Conservation (phyloP, 2,797 vertebrate species). For the Pseudochaenichthys georgianus region DNA sequence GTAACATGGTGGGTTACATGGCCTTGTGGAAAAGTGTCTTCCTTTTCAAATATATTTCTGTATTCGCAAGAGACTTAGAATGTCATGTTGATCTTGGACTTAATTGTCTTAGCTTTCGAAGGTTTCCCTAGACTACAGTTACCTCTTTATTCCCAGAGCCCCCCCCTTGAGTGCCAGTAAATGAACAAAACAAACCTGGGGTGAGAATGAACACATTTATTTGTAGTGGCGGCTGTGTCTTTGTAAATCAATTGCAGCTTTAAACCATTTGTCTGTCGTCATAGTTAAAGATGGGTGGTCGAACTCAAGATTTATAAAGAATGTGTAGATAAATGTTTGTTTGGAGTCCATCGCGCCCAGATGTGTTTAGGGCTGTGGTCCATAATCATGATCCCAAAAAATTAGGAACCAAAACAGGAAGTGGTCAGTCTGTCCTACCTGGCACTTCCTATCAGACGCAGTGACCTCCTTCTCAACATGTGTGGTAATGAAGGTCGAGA, state of each 20-base stretch:
- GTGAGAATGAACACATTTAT: conserved; percentile 32
- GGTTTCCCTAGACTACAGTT: conserved; percentile 18
- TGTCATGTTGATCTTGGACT: conserved; percentile 26
- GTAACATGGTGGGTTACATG: conserved; percentile 19
- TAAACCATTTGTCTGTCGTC: conserved; percentile 12
- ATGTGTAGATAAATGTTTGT: conserved; percentile 11
- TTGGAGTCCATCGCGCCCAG: conserved; percentile 1
- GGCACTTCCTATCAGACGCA: conserved; percentile 56
- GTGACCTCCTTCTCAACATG: conserved; percentile 60
- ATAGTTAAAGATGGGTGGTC: conserved; percentile 7
- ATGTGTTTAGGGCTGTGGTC: neutral
- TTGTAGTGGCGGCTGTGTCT: conserved; percentile 1
- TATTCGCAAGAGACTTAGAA: conserved; percentile 13
- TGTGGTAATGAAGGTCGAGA: conserved; percentile 47
- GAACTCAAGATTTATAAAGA: neutral
- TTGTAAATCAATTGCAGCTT: conserved; percentile 18
- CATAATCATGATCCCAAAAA: neutral
- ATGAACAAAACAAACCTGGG: conserved; percentile 40
- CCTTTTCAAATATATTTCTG: conserved; percentile 32
- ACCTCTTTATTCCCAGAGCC: conserved; percentile 22
- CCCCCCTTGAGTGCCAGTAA: conserved; percentile 22
- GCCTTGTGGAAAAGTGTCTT: conserved; percentile 43
- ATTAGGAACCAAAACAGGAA: conserved; percentile 54
- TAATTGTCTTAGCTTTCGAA: conserved; percentile 31
- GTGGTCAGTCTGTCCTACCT: conserved; percentile 48